Conservation (phyloP, 1,140 invertebrate genomes). For the Atta cephalotes region DNA sequence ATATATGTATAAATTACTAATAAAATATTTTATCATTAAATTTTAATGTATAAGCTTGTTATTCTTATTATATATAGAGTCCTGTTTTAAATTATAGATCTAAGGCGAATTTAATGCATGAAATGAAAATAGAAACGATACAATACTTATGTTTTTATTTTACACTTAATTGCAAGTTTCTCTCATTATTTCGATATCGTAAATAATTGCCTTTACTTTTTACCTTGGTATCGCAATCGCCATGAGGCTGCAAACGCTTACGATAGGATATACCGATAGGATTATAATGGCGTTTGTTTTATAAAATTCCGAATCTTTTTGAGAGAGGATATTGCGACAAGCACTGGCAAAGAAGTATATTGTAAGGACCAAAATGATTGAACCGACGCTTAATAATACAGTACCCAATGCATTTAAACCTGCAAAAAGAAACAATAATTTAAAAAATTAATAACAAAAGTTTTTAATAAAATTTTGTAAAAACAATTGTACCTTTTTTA, state of each 20-base stretch:
- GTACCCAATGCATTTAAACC: slow-evolving; percentile 78
- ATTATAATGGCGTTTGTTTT: slow-evolving; percentile 80
- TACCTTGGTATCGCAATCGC: slow-evolving; percentile 84
- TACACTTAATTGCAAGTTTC: slow-evolving; percentile 22
- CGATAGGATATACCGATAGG: slow-evolving; percentile 82
- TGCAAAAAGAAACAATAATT: slow-evolving; percentile 64
- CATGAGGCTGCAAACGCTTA: slow-evolving; percentile 80
- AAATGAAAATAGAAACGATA: neutral
- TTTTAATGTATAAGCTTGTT: too few relatives aligned
- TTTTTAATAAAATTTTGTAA: neutral
- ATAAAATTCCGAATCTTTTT: slow-evolving; percentile 79
- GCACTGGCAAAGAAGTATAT: slow-evolving; percentile 79
- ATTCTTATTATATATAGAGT: too few relatives aligned
- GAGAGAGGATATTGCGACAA: slow-evolving; percentile 77
- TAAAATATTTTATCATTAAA: neutral
- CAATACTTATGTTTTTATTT: neutral
- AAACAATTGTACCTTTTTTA: neutral
- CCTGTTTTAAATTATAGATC: neutral
- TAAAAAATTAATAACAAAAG: neutral
- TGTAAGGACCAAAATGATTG: slow-evolving; percentile 75
- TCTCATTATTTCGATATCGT: slow-evolving; percentile 12
- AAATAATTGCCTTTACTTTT: slow-evolving; percentile 27
- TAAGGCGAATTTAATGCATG: neutral
- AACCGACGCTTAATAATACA: slow-evolving; percentile 74
- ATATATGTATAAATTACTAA: neutral